These are phyloP conservation scores for Orthosia cruda DNA, from an alignment of 2,888 invertebrate species.

Conservation along the genomic window DNA sequence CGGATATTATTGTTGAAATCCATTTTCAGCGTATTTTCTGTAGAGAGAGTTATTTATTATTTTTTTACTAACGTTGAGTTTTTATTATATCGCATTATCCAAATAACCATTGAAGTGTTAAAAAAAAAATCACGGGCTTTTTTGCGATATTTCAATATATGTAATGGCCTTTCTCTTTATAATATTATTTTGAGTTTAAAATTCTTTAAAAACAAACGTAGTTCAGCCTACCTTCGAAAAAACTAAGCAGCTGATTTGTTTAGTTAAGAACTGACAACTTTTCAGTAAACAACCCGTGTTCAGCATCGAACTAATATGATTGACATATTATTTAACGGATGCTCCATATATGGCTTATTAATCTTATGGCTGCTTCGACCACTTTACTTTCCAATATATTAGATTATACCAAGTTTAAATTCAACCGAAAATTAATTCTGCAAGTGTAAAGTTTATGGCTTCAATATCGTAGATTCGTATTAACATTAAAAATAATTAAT, in stretches of 20 bases:
- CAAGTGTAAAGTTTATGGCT: neutral
- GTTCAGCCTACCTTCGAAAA: neutral
- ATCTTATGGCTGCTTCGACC: neutral
- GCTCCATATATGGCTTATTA: neutral
- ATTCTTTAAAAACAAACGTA: neutral
- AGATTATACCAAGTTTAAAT: too few species aligned
- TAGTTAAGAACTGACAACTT: neutral
- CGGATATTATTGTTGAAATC: conserved; percentile 1
- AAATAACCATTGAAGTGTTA: neutral
- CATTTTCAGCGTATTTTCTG: neutral
- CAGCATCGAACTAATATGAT: neutral
- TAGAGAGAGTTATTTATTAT: rapidly evolving
- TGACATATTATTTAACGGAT: neutral
- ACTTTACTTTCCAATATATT: neutral
- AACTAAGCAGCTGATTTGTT: neutral
- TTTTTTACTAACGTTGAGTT: conserved; percentile 1
- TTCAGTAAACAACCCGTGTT: neutral
- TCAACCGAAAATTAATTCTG: neutral
- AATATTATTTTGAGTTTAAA: neutral
- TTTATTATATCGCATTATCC: neutral
- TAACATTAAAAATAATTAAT: neutral
- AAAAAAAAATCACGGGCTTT: neutral
- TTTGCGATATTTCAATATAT: neutral
- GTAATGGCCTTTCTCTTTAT: neutral
- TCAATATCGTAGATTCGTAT: neutral